Evolutionary conservation across 2,888 invertebrate genomes (phyloP), one percentile per base, ranked within the genome.

Genomic region (Dolomedes plantarius): DNA sequence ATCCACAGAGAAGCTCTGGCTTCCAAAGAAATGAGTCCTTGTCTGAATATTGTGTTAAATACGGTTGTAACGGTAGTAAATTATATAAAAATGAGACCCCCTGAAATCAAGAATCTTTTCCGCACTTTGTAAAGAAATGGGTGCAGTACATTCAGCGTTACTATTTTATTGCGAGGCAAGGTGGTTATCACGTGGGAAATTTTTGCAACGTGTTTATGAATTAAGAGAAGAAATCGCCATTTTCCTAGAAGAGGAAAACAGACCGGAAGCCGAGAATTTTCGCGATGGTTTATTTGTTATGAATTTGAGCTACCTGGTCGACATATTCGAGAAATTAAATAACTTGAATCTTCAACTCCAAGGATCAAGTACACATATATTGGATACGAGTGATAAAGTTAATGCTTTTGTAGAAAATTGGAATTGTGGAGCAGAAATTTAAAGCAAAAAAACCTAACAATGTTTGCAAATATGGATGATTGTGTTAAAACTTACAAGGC

Each of bases 341-440:
- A 67, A 65, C 65, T 76, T 76, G 69, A 78, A 78, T 64, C 71
- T 71, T 71, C 78, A 78, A 71, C 71, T 78, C 0, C 64, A 78
- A 62, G 78, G 62, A 62, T 71, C 62, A 69, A 78, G 78, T 78
- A 78, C 64, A 71, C 71, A 64, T 78, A 64, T 71, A 41, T 78
- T 78, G 71, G 71, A 79, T 71, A 79, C 64, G 71, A 79, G 23
- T 79, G 79, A 79, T 64, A 79, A 79, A 41, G 46, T 64, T 72
- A 71, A 72, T 79, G 64, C 39, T 80, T 80, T 80, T 80, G 73
- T 50, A 74, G 50, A 13, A 74, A 80, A 80, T 65, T 75, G 64
- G 75, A 75, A 75, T 75, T 75, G 75, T 75, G 75, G 75, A 75
- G 75, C 75, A 75, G 75, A 75, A 75, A 75, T 75, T 75, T 75